Base-by-base conservation (phyloP, 2,888 invertebrate genomes). In the Geophilus truncorum region DNA sequence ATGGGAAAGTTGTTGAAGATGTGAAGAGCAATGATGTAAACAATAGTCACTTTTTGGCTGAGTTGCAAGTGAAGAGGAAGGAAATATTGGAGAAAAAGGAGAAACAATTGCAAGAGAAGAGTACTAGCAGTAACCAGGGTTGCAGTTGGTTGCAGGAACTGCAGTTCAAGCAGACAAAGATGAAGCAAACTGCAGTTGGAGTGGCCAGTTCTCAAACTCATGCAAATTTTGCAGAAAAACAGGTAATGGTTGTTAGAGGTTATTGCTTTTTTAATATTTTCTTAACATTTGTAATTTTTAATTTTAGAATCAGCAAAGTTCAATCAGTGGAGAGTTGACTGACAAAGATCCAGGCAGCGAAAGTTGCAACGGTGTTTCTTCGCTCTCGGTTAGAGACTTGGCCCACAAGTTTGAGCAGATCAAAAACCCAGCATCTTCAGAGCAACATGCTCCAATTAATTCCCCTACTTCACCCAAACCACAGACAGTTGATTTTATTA, bases 91-190 rank as follows among this genome's bases (percentile, higher is more conserved):
- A 85, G 2, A 79, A 45, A 18, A 77, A 77, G 36, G 75, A 75
- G 18, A 75, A 75, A 75, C 12, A 23, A 4, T 6, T 21, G 15
- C 18, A 0, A 5, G n/a, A 1, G 21, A 12, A 2, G 23, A 21
- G 32, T 2, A 75, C 6, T 1, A 75, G 21, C 12, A 12, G n/a
- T 9, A 75, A 75, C 25, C 18, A 30, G 18, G 30, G 90, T 28
- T 92, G 92, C 83, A 91, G 90, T 12, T 93, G 94, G 92, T 86
- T 94, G 15, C 90, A 91, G 84, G 94, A 95, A 86, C 86, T 94
- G 36, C 94, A 94, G 87, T 92, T 92, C 0, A 94, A 85, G 81
- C 85, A 85, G 88, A 92, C 90, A 6, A 91, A 91, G 81, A 86
- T 92, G 81, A 87, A 89, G 84, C 88, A 88, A 82, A 91, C 90